Base-by-base conservation (phyloP, 2,113 vertebrate genomes). In the Columbina picui region DNA sequence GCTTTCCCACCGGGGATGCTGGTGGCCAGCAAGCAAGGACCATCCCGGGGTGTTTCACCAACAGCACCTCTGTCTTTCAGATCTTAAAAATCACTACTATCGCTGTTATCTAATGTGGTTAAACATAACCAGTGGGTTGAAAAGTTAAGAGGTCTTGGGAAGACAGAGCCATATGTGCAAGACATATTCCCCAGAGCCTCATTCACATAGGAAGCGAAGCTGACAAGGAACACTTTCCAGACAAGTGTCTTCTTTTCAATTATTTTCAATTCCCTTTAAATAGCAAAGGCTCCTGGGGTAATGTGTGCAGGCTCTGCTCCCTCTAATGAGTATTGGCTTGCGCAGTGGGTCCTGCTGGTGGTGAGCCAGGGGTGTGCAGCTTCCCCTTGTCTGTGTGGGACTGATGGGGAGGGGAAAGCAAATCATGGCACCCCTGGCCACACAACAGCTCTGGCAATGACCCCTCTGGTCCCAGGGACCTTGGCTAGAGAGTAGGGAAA, bases 151-250 rank as follows among this genome's bases (percentile, higher is more conserved):
- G 69, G 36, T 22, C 74, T 67, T 47, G 68, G 53, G 91, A 78
- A 89, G 80, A 78, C n/a, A 89, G 57, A 41, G 67, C 21, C 52
- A 12, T 45, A 36, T 16, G 49, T 38, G 26, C 2, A 0, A 73
- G 84, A 47, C 2, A 0, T 26, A 63, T 73, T 85, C 91, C 91
- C 75, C 2, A 2, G 75, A 89, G 91, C 55, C 80, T 85, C n/a
- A 0, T 82, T 77, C 49, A 15, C 26, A 11, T 15, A 47, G 75
- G 75, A 88, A 90, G 74, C 1, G 4, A 76, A 91, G 80, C 70
- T 89, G 94, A 63, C 84, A 78, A 68, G 84, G 69, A 91, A 89
- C 84, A 43, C 69, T 85, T 73, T 78, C 93, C 90, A 94, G 87
- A 88, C 84, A 88, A 96, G 70, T 77, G 76, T 85, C 78, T 2